Conservation (phyloP, 2,113 vertebrate species). For the Psilopogon haemacephalus region DNA sequence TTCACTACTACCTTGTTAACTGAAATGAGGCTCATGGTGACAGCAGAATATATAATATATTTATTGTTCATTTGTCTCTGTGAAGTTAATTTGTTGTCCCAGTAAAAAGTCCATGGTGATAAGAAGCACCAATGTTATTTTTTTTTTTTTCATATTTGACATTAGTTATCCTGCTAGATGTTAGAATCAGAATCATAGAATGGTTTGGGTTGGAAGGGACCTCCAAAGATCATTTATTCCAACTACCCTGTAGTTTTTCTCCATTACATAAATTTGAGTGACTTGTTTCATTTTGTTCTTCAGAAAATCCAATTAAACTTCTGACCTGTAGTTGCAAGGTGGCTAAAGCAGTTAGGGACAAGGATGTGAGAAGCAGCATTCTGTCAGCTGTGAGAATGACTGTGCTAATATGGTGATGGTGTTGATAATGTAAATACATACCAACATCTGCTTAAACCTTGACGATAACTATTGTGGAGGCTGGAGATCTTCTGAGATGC, state of each 20-base stretch:
- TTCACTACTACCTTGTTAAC: not conserved
- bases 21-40: not conserved
- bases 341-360: not conserved
- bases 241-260: not conserved
- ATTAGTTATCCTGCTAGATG: not conserved
- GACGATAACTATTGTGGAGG: not conserved
- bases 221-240: no score
- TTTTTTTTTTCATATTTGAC: no score
- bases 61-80: not conserved
- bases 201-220: no score
- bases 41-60: not conserved
- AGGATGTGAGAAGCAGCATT: not conserved
- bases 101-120: not conserved
- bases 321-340: accelerated
- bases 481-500: not conserved
- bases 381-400: not conserved
- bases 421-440: accelerated
- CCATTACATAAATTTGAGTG: not conserved
- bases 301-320: not conserved
- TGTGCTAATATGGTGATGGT: not conserved
- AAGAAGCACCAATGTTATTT: not conserved
- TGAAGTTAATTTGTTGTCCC: not conserved
- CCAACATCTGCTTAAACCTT: not conserved
- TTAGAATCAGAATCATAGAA: no score
- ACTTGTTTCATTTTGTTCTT: not conserved